A percentile compares a stretch with the other conserved stretches of the same genome.
Conservation (phyloP, 2,888 invertebrate species). For the Caenorhabditis sp. region DNA sequence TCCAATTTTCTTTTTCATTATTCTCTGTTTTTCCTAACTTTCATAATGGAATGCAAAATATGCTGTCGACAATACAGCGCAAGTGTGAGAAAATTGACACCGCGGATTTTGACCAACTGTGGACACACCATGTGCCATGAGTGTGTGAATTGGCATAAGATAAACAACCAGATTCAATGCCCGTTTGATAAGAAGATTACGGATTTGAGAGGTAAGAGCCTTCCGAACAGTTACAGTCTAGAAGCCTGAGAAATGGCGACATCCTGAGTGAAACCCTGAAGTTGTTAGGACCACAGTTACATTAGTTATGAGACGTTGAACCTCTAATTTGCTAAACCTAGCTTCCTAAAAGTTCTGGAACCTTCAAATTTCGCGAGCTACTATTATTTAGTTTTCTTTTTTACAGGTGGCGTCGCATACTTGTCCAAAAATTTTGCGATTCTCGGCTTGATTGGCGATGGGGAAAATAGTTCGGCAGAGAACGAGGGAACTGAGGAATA, state of each 20-base stretch:
- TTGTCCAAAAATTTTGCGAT: background rate
- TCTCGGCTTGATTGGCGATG: background rate
- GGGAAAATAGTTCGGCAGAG: no score
- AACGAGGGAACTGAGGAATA: background rate
- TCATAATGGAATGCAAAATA: background rate
- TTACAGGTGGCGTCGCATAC: background rate
- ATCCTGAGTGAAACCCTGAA: background rate
- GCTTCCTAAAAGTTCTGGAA: background rate
- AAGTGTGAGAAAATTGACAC: background rate
- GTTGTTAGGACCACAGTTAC: no score
- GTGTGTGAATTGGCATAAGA: background rate
- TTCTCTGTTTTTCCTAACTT: no score
- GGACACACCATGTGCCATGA: background rate
- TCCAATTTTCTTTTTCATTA: no score
- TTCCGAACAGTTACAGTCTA: no score
- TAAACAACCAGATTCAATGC: background rate
- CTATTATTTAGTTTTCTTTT: no score
- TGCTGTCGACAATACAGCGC: background rate
- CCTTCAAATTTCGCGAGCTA: no score
- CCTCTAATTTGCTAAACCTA: no score
- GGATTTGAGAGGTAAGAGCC: background rate
- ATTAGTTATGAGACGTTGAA: no score
- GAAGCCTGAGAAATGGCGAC: no score
- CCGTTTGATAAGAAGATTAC: background rate
- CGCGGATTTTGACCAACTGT: conserved; percentile 1